These are phyloP conservation scores for Spheniscus mendiculus DNA, from an alignment of 2,113 vertebrate species.

Conservation along the genomic window DNA sequence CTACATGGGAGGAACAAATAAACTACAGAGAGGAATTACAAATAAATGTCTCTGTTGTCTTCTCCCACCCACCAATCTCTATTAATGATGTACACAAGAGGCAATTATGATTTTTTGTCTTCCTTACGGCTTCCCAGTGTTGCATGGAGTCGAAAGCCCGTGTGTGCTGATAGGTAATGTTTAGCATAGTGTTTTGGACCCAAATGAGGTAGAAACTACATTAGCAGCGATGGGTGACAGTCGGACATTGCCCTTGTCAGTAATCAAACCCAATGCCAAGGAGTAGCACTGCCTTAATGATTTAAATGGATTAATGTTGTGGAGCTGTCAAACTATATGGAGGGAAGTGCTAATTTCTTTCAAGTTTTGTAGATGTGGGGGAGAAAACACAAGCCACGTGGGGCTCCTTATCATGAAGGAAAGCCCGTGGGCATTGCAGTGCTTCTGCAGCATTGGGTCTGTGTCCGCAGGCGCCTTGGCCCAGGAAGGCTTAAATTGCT, in stretches of 20 bases:
- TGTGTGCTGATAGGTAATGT: neutral
- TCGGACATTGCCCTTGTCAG: neutral
- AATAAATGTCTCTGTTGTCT: neutral
- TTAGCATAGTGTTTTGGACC: neutral
- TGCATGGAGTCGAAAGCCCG: rapidly evolving
- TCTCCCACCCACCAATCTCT: neutral
- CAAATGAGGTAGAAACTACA: neutral
- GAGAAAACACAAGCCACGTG: rapidly evolving
- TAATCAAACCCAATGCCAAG: neutral
- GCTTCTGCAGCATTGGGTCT: neutral
- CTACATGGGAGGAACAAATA: neutral
- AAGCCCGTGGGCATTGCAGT: rapidly evolving
- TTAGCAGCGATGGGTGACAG: neutral
- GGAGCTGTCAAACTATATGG: rapidly evolving
- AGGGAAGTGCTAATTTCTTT: neutral
- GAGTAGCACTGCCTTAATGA: neutral
- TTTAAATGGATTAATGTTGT: neutral
- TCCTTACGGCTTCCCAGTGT: neutral
- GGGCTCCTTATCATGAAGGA: neutral
- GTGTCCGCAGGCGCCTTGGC: rapidly evolving
- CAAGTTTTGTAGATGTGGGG: neutral
- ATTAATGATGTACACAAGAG: neutral
- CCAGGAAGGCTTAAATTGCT: neutral
- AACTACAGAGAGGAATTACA: neutral
- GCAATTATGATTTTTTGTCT: neutral